Conservation (phyloP, 2,888 invertebrate genomes). For the Chrysolina americana region DNA sequence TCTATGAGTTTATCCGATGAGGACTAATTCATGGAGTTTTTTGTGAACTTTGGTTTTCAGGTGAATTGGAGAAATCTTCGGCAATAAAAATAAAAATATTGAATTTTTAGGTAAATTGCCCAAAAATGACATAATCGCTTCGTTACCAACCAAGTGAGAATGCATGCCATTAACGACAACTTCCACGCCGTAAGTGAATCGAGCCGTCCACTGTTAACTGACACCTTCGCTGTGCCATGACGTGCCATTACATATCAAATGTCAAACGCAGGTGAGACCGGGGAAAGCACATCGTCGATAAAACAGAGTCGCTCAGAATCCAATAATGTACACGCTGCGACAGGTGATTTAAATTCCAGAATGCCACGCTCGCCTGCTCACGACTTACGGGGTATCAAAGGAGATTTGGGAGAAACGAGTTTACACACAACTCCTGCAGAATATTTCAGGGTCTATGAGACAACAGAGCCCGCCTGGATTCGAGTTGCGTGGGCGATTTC, state of each 20-base stretch:
- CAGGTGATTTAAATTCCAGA: slow-evolving; percentile 7
- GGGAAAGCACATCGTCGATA: neutral
- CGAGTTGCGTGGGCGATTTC: neutral
- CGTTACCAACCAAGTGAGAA: no score
- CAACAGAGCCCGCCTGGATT: neutral
- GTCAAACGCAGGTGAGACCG: neutral
- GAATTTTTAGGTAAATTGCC: no score
- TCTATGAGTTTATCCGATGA: no score
- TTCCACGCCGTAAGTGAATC: no score
- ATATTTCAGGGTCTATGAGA: neutral
- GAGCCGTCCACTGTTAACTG: no score
- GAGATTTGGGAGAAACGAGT: neutral
- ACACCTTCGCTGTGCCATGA: neutral
- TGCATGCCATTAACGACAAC: no score
- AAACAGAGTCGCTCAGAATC: neutral
- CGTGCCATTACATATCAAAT: neutral
- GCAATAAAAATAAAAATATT: no score
- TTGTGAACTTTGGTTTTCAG: no score
- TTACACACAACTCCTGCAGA: neutral
- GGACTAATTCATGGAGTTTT: no score
- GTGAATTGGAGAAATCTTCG: no score
- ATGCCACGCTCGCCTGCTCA: neutral
- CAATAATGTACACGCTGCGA: slow-evolving; percentile 7
- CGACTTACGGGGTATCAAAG: neutral
- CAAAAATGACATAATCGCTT: no score